Conservation (phyloP, 1,140 invertebrate species). For the Drosophila persimilis region DNA sequence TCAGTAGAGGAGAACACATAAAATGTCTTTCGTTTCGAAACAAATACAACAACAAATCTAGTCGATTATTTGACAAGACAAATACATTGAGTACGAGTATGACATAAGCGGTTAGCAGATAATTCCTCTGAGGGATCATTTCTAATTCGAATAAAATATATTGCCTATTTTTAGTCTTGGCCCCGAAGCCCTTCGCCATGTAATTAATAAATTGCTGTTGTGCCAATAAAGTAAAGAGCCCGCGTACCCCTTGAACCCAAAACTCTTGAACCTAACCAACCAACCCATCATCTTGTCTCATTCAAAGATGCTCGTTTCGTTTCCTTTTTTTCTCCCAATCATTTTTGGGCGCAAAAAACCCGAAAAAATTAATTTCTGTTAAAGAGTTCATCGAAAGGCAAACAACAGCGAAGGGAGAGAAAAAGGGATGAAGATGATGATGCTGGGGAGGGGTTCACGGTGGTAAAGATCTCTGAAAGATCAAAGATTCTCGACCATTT, state of each 20-base stretch:
- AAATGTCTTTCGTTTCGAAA: background rate
- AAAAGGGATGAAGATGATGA: constrained; percentile 48
- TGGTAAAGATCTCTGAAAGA: constrained; percentile 34
- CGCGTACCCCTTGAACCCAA: constrained; percentile 45
- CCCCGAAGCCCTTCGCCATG: background rate
- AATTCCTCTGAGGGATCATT: constrained; percentile 20
- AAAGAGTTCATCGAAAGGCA: constrained; percentile 61
- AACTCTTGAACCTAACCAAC: constrained; percentile 37
- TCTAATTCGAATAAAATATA: constrained; percentile 45
- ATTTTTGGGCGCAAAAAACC: constrained; percentile 58
- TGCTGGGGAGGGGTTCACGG: constrained; percentile 39
- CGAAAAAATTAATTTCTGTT: constrained; percentile 62
- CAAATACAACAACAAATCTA: no score
- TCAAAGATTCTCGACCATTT: constrained; percentile 61
- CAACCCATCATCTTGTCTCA: constrained; percentile 22
- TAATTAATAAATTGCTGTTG: constrained; percentile 73
- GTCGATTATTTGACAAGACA: background rate
- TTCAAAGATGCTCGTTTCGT: constrained; percentile 51
- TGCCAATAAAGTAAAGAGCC: constrained; percentile 56
- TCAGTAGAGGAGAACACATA: constrained; percentile 2
- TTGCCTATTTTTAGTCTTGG: constrained; percentile 52
- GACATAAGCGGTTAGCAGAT: constrained; percentile 61
- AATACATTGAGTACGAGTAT: constrained; percentile 19
- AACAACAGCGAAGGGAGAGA: constrained; percentile 28
- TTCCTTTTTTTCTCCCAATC: constrained; percentile 9